Evolutionary conservation across 2,888 invertebrate species (phyloP).

Genomic region (Micropterix aruncella): DNA sequence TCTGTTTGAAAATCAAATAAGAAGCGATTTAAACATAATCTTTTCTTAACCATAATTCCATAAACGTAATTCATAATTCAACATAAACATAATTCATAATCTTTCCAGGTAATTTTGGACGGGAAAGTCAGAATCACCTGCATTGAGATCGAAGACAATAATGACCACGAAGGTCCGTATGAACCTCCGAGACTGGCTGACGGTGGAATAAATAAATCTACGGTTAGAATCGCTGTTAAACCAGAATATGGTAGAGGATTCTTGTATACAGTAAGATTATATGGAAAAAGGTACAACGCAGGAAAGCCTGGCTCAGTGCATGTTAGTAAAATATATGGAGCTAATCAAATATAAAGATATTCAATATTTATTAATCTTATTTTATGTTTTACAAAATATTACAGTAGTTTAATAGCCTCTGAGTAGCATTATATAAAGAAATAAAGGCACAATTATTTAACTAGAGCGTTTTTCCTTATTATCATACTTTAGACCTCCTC

Average conservation of each 20-base stretch:
- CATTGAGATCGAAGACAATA: conserved; percentile 18
- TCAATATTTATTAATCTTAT: no score
- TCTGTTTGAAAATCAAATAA: no score
- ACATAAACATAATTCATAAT: no score
- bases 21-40: no score
- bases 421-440: not conserved
- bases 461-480: conserved; percentile 7
- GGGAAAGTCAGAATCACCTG: conserved; percentile 25
- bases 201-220: conserved; percentile 27
- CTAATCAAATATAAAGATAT: no score
- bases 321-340: no score
- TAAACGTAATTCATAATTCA: no score
- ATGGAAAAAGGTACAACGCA: conserved; percentile 18
- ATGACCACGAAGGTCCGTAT: conserved; percentile 4
- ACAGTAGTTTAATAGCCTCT: not conserved
- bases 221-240: conserved; percentile 23
- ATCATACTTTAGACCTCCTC: conserved; percentile 29
- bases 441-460: conserved; percentile 5
- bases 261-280: conserved; percentile 28
- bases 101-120: conserved; percentile 22
- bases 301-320: no score
- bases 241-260: conserved; percentile 29
- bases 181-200: conserved; percentile 10
- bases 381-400: no score
- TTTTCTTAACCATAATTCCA: not conserved